Percentiles rank a stretch among this genome's conserved stretches.
phyloP scores from a whole-genome alignment of 2,797 vertebrate species.

The Ctenochaetus hawaiiensis region DNA sequence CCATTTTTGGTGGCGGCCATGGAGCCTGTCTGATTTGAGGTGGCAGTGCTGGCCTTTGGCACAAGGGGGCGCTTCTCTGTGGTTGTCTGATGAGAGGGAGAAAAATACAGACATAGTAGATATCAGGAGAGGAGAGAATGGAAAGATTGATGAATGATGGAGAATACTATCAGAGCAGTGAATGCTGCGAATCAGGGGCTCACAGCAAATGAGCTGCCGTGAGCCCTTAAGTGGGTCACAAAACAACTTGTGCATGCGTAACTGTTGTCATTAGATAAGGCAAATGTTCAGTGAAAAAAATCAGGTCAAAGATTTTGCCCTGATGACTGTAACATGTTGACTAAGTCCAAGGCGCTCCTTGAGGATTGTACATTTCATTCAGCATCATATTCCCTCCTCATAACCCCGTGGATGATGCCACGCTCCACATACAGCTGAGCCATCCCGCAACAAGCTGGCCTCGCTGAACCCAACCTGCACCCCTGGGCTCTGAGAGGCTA shows the following conservation, averaged over 20 bases:
- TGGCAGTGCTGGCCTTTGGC: slow-evolving; percentile 80
- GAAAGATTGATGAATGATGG: not conserved
- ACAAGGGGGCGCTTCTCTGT: slow-evolving; percentile 87
- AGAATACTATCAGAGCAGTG: not conserved
- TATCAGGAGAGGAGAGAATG: not conserved
- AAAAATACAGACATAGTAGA: not conserved
- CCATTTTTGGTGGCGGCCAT: slow-evolving; percentile 76
- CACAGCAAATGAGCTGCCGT: not conserved
- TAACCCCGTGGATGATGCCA: slow-evolving; percentile 16
- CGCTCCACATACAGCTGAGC: slow-evolving; percentile 54
- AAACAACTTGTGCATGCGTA: not conserved
- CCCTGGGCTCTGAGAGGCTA: slow-evolving; percentile 31
- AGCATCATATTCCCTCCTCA: slow-evolving; percentile 4
- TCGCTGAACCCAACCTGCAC: slow-evolving; percentile 32
- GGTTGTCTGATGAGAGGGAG: slow-evolving; percentile 55
- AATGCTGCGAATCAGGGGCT: not conserved
- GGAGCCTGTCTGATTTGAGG: slow-evolving; percentile 65
- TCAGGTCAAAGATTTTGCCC: slow-evolving; percentile 26
- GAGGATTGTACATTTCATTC: slow-evolving; percentile 34
- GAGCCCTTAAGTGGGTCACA: slow-evolving; percentile 11
- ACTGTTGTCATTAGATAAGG: slow-evolving; percentile 3
- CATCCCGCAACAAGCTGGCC: slow-evolving; percentile 12
- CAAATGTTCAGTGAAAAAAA: slow-evolving; percentile 30
- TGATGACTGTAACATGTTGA: not conserved
- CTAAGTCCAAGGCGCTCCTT: not conserved